Evolutionary conservation across 2,113 vertebrate genomes (phyloP).

Genomic region (Tylochromis polylepis): DNA sequence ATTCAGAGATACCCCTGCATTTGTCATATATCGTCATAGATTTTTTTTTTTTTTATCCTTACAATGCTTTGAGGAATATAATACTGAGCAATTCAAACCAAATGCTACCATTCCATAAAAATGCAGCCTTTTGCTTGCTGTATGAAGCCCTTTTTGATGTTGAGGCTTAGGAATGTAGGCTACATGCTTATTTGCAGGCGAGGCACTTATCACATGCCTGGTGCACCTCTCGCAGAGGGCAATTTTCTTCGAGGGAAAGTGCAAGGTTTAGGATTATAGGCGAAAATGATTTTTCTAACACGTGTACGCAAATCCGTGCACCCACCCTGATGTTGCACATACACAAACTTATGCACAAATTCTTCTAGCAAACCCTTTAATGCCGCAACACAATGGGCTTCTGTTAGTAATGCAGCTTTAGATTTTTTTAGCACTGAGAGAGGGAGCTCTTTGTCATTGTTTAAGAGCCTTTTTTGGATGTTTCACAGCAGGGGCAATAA

Average conservation of each 20-base stretch:
- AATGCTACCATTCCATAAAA: background rate
- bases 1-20: background rate
- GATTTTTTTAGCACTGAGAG: slow-evolving; percentile 10
- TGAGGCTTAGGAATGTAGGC: slow-evolving; percentile 50
- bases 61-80: background rate
- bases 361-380: slow-evolving; percentile 21
- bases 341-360: background rate
- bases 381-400: slow-evolving; percentile 40
- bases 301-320: background rate
- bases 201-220: slow-evolving; percentile 36
- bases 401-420: slow-evolving; percentile 47
- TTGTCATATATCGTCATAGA: background rate
- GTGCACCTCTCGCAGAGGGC: slow-evolving; percentile 38
- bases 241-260: slow-evolving; percentile 28
- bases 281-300: slow-evolving; percentile 12
- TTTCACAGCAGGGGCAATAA: background rate
- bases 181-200: slow-evolving; percentile 55
- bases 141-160: slow-evolving; percentile 42
- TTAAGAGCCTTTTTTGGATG: background rate
- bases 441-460: background rate
- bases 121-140: slow-evolving; percentile 10
- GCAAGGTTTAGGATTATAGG: slow-evolving; percentile 40
- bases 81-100: background rate
- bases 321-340: background rate
- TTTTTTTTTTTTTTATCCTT: background rate